These are phyloP conservation scores for Spinus pinus DNA, from an alignment of 2,797 vertebrate genomes.

Conservation along the genomic window DNA sequence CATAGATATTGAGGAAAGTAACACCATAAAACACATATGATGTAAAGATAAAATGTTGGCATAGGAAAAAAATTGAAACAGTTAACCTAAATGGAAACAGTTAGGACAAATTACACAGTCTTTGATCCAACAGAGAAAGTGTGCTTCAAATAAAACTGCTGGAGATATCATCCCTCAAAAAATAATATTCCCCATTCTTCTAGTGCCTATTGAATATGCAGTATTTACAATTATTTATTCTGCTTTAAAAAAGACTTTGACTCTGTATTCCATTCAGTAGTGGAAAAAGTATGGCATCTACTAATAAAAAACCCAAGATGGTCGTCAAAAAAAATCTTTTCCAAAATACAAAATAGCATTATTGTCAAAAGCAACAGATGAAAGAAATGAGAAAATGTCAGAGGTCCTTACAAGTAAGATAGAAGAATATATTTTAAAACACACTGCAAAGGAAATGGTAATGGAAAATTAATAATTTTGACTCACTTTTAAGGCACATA, in stretches of 20 bases:
- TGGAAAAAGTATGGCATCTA: neutral
- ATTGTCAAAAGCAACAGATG: neutral
- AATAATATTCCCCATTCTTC: neutral
- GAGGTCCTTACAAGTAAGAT: neutral
- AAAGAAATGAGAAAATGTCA: neutral
- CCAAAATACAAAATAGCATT: neutral
- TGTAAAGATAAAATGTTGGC: neutral
- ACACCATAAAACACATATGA: neutral
- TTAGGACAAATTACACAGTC: neutral
- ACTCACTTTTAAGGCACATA: neutral
- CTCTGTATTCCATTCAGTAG: neutral
- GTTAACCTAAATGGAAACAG: neutral
- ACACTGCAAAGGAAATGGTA: neutral
- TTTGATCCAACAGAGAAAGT: neutral
- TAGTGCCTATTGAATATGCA: neutral
- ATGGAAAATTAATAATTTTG: neutral
- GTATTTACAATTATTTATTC: neutral
- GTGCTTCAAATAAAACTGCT: neutral
- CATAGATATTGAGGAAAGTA: conserved; percentile 15
- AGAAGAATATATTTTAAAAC: neutral
- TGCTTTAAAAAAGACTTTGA: neutral
- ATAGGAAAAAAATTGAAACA: neutral
- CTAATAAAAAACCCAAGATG: neutral
- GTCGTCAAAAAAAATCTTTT: neutral
- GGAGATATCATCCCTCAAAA: neutral